Conservation (phyloP, 1,140 invertebrate species). For the Drosophila oshimai region DNA sequence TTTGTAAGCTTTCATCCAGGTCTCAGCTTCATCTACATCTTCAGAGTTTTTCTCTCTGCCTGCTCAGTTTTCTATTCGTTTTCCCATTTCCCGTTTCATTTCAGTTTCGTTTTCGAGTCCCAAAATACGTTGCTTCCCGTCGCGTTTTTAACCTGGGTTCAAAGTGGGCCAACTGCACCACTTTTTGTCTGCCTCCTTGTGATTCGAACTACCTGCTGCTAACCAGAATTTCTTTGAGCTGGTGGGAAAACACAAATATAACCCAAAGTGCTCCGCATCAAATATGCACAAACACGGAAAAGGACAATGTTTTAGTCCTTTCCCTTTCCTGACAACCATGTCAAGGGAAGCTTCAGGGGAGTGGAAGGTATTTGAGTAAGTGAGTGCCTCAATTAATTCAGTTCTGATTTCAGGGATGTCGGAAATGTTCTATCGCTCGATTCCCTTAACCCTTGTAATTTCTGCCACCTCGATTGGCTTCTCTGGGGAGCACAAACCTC, state of each 20-base stretch:
- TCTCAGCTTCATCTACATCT: constrained; percentile 33
- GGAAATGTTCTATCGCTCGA: constrained; percentile 3
- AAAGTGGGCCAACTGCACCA: constrained; percentile 21
- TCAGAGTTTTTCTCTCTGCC: constrained; percentile 11
- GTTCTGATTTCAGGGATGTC: constrained; percentile 30
- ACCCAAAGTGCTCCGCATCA: constrained; percentile 52
- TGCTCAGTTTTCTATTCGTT: constrained; percentile 86
- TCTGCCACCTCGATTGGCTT: constrained; percentile 34
- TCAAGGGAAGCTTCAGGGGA: not conserved
- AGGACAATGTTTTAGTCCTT: constrained; percentile 44
- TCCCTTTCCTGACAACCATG: constrained; percentile 9
- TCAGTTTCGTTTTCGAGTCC: constrained; percentile 85
- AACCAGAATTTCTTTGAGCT: not conserved
- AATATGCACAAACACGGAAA: constrained; percentile 64
- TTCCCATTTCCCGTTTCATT: constrained; percentile 83
- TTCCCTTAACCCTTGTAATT: not conserved
- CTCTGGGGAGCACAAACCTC: constrained; percentile 7
- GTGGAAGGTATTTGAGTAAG: constrained; percentile 10
- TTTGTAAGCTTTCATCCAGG: constrained; percentile 53
- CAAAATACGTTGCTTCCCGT: constrained; percentile 59
- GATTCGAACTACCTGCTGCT: constrained; percentile 9
- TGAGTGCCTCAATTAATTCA: constrained; percentile 64
- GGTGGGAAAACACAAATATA: constrained; percentile 43
- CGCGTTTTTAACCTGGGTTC: constrained; percentile 5
- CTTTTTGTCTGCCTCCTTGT: constrained; percentile 3